Conservation (phyloP, 2,888 invertebrate genomes). For the Baccha elongata region DNA sequence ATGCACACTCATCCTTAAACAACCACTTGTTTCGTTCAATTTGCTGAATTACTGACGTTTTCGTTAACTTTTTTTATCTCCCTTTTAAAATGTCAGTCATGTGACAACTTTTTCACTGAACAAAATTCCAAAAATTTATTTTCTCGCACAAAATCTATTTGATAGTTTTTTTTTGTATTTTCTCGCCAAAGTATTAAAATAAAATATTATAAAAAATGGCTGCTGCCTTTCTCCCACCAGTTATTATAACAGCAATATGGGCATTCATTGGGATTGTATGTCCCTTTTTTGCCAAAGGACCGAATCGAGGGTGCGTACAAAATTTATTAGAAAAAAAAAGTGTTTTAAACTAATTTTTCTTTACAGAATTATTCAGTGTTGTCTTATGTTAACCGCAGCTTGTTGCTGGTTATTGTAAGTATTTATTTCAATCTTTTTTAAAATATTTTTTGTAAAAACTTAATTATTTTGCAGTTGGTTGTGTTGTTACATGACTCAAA, state of each 20-base stretch:
- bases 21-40: conserved; percentile 21
- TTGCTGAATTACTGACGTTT: conserved; percentile 41
- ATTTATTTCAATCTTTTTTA: neutral
- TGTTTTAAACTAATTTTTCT: too few species aligned
- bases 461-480: conserved; percentile 77
- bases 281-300: conserved; percentile 80
- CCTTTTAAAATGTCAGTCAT: conserved; percentile 58
- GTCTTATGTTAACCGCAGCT: conserved; percentile 80
- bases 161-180: conserved; percentile 19
- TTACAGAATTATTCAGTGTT: conserved; percentile 79
- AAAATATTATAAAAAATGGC: conserved; percentile 76
- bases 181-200: conserved; percentile 48
- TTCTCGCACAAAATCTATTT: conserved; percentile 37
- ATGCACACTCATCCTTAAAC: conserved; percentile 22
- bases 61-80: conserved; percentile 42
- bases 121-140: conserved; percentile 26
- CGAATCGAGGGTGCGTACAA: conserved; percentile 79
- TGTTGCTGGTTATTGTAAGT: conserved; percentile 82
- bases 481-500: conserved; percentile 81
- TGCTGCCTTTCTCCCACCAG: conserved; percentile 78
- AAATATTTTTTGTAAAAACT: neutral
- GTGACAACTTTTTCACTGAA: conserved; percentile 66
- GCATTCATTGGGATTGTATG: conserved; percentile 79
- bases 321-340: neutral
- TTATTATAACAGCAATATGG: conserved; percentile 79